Evolutionary conservation across 2,797 vertebrate species (phyloP).

Genomic region (Cuculus canorus): DNA sequence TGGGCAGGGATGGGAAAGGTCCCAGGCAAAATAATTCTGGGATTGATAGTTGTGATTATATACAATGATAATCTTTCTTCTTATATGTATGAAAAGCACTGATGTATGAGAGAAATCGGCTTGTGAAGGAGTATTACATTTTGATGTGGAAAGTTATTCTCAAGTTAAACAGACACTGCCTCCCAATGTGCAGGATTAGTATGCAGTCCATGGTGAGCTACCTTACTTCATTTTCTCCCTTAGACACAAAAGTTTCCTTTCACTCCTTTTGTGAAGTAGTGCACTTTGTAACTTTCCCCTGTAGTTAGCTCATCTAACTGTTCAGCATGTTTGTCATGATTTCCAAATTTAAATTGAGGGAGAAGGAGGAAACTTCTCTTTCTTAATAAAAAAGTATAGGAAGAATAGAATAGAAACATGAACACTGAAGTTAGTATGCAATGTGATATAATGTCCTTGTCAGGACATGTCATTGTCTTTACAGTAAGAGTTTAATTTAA

Average conservation of each 20-base stretch:
- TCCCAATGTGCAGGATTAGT: background rate
- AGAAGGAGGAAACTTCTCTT: background rate
- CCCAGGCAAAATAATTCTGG: background rate
- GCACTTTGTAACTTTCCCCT: background rate
- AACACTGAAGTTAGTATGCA: background rate
- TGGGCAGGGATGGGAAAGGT: background rate
- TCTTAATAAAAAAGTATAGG: background rate
- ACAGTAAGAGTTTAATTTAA: background rate
- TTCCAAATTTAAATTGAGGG: background rate
- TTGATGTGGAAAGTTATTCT: background rate
- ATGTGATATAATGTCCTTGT: background rate
- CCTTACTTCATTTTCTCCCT: background rate
- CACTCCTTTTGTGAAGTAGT: background rate
- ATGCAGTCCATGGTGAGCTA: accelerated
- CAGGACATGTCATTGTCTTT: background rate
- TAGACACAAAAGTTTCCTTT: background rate
- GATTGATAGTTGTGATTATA: background rate
- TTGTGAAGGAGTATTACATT: background rate
- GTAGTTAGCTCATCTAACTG: background rate
- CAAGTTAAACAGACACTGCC: background rate
- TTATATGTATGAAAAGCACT: background rate
- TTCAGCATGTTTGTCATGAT: background rate
- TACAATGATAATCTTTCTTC: background rate
- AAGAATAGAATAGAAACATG: background rate
- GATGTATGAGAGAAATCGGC: background rate